Evolutionary conservation across 2,113 vertebrate species (phyloP).

Genomic region (Gopherus flavomarginatus): DNA sequence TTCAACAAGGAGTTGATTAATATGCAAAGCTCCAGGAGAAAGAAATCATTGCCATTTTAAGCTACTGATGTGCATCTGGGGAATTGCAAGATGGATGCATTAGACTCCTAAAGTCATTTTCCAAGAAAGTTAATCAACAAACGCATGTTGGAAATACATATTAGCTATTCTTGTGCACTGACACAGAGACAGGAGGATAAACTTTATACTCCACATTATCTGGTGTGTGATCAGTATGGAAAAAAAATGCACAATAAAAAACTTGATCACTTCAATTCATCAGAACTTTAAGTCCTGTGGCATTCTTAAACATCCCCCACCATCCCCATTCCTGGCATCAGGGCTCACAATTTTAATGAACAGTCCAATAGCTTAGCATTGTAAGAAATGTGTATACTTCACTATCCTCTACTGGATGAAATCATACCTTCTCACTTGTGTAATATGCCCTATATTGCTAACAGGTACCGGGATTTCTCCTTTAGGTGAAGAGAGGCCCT

Average conservation of each 20-base stretch:
- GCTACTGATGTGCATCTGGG: background rate
- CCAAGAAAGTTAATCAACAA: background rate
- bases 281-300: background rate
- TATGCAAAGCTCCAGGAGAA: background rate
- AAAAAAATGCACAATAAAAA: background rate
- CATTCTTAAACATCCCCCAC: background rate
- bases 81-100: background rate
- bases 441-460: background rate
- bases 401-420: background rate
- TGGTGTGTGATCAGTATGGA: background rate
- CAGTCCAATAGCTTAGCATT: background rate
- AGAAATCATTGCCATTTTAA: background rate
- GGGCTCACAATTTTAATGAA: background rate
- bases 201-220: background rate
- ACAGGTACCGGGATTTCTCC: background rate
- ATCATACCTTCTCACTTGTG: background rate
- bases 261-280: background rate
- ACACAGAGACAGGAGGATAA: background rate
- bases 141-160: background rate
- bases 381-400: background rate
- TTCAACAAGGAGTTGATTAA: background rate
- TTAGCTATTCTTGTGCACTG: background rate
- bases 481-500: background rate
- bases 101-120: background rate
- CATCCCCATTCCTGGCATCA: background rate